A percentile compares a stretch with the other conserved stretches of the same genome.
phyloP scores from a whole-genome alignment of 2,888 invertebrate genomes.

The Cabera pusaria region DNA sequence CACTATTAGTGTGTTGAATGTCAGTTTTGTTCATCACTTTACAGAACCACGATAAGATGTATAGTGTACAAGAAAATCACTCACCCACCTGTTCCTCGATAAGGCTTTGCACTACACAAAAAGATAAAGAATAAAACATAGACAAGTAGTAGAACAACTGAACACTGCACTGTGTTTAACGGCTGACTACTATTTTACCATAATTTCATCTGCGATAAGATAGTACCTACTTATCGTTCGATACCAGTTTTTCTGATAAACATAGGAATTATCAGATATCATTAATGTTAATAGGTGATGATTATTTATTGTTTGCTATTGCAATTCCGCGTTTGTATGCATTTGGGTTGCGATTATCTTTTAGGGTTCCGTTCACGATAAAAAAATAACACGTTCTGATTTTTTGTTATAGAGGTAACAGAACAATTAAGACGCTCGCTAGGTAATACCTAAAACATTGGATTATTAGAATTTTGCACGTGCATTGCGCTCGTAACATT shows the following conservation, averaged over 20 bases:
- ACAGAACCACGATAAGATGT: no score
- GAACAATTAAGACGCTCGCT: no score
- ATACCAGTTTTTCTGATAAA: slow-evolving; percentile 43
- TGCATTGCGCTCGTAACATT: no score
- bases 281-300: slow-evolving; percentile 38
- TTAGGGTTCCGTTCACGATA: no score
- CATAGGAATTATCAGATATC: slow-evolving; percentile 45
- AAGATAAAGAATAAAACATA: slow-evolving; percentile 45
- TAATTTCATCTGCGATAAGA: slow-evolving; percentile 67
- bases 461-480: no score
- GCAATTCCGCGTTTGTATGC: slow-evolving; percentile 35
- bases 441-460: no score
- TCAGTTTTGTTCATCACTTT: no score
- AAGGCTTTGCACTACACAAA: slow-evolving; percentile 39
- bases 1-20: no score
- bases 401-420: no score
- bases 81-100: slow-evolving; percentile 36
- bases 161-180: slow-evolving; percentile 48
- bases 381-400: no score
- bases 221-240: slow-evolving; percentile 33
- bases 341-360: slow-evolving; percentile 5
- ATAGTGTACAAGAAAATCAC: slow-evolving; percentile 24
- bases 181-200: slow-evolving; percentile 55
- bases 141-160: no score
- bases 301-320: slow-evolving; percentile 48